A percentile compares a stretch with the other conserved stretches of the same genome.
Evolutionary conservation across 2,113 vertebrate species (phyloP).

Genomic region (Eretmochelys imbricata): DNA sequence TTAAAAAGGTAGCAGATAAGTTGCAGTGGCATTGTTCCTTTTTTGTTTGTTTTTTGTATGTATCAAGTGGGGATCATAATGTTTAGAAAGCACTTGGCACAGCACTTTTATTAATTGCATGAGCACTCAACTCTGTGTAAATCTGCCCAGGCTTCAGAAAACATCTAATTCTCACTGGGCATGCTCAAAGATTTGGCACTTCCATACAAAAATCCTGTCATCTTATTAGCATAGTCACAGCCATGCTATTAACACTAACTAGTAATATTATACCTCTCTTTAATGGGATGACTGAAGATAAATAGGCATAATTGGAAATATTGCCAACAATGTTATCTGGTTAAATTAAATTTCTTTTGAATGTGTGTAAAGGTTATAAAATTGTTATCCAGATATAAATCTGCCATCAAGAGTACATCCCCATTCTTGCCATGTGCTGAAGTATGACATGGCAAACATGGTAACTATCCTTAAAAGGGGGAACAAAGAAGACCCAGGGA

Average conservation of each 20-base stretch:
- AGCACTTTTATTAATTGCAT: background rate
- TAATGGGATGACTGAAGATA: background rate
- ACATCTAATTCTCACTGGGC: background rate
- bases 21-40: background rate
- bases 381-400: background rate
- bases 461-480: background rate
- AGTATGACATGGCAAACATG: background rate
- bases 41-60: background rate
- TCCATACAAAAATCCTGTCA: background rate
- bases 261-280: background rate
- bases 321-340: background rate
- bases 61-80: background rate
- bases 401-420: background rate
- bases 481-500: background rate
- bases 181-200: accelerated
- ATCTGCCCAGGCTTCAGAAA: background rate
- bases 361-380: background rate
- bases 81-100: background rate
- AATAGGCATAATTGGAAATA: background rate
- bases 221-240: background rate
- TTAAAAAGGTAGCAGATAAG: background rate
- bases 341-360: background rate
- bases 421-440: background rate
- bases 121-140: background rate
- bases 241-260: background rate